phyloP scores from a whole-genome alignment of 2,797 vertebrate genomes.

The Clarias pachynema region DNA sequence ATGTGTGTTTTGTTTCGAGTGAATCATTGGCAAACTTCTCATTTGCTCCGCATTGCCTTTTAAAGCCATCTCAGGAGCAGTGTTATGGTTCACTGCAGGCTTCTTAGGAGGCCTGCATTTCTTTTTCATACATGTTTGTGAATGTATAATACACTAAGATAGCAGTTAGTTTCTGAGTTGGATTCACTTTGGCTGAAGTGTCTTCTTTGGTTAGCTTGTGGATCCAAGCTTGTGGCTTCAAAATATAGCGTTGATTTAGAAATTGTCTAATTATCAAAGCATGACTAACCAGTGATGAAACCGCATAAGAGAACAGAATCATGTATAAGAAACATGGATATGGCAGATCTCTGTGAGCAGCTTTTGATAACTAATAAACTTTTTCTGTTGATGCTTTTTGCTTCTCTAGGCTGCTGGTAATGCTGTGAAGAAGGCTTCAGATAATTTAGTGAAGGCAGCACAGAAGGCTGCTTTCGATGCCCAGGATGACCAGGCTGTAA shows the following conservation, averaged over 20 bases:
- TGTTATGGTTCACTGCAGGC: slow-evolving; percentile 50
- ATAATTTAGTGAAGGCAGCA: slow-evolving; percentile 95
- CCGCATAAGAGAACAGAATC: background rate
- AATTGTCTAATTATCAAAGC: background rate
- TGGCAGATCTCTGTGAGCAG: background rate
- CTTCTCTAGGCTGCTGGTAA: slow-evolving; percentile 88
- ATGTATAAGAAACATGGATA: slow-evolving; percentile 36
- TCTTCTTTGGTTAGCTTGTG: background rate
- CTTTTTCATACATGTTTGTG: slow-evolving; percentile 54
- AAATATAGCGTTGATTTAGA: background rate
- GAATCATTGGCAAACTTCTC: slow-evolving; percentile 47
- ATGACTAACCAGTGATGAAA: background rate
- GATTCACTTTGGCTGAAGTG: background rate
- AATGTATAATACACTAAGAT: background rate
- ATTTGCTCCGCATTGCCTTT: slow-evolving; percentile 70
- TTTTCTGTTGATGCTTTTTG: background rate
- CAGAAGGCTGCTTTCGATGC: slow-evolving; percentile 96
- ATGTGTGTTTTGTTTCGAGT: slow-evolving; percentile 63
- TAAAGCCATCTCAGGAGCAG: slow-evolving; percentile 67
- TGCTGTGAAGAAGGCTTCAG: slow-evolving; percentile 92
- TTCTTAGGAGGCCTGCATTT: slow-evolving; percentile 55
- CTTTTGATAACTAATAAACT: too few relatives aligned
- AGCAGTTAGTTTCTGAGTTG: background rate
- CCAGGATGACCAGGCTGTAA: slow-evolving; percentile 90
- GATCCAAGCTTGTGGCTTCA: background rate